Evolutionary conservation across 2,888 invertebrate species (phyloP), one percentile per base, ranked within the genome.

Genomic region (Coenonympha glycerion): DNA sequence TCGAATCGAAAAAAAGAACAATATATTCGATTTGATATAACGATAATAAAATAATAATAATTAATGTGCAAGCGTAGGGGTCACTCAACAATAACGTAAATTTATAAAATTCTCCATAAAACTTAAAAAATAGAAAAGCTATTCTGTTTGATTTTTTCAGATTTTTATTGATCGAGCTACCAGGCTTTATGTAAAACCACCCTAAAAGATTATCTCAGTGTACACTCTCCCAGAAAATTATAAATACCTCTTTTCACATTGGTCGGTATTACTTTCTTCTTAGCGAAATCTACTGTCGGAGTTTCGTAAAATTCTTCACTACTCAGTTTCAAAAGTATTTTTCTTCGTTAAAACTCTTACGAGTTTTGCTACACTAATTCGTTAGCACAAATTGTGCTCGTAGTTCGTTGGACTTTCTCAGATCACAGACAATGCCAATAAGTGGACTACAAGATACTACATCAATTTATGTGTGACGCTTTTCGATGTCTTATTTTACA

Each of bases 181-280:
- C 6, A 1, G 13, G 24, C 1, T 3, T 15, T 5, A 15, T 39
- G 39, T 37, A 13, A 24, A 24, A 24, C 2, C 8, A 22, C 8
- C 24, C 8, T 24, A 4, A n/a, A 9, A 9, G 8, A 8, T 39
- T 24, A 24, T 39, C 39, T 15, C 39, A 15, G 6, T 36, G 36
- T 21, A 36, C 36, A 36, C 36, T 19, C 36, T 11, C 36, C 36
- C 39, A 15, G 15, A 39, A 39, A 39, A 39, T 39, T 39, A 39
- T 39, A 24, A 24, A 22, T 24, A 39, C 9, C 2, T 39, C 9
- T 39, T 39, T 39, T 24, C 39, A 24, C 39, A 37, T 24, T 15
- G 37, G 37, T 37, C 37, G 37, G 37, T 21, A 37, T 22, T 24
- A 16, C 39, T 21, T 37, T 22, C 22, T 13, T 22, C 22, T 22